Percentiles rank a stretch among this genome's conserved stretches.
These are phyloP conservation scores for Agrochola litura DNA, from an alignment of 2,888 invertebrate genomes.

Conservation along the genomic window DNA sequence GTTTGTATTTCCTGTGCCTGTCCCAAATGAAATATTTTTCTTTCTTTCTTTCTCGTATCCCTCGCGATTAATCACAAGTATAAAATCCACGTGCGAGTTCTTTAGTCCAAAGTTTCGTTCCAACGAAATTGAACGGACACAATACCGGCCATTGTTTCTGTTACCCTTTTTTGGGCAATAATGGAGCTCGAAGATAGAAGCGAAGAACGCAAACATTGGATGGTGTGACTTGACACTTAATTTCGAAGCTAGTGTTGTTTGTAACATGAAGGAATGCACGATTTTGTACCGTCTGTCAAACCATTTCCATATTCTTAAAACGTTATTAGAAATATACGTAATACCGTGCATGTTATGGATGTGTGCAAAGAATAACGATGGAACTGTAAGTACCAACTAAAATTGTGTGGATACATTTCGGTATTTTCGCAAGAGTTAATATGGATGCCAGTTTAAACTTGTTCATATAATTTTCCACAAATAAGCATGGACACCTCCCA, in stretches of 20 bases:
- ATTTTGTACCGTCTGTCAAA: slow-evolving; percentile 33
- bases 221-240: slow-evolving; percentile 77
- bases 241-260: slow-evolving; percentile 69
- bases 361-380: slow-evolving; percentile 25
- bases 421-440: slow-evolving; percentile 8
- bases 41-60: not conserved
- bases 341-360: slow-evolving; percentile 28
- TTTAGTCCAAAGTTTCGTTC: slow-evolving; percentile 71
- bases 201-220: slow-evolving; percentile 71
- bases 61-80: slow-evolving; percentile 31
- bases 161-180: slow-evolving; percentile 75
- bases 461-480: slow-evolving; percentile 22
- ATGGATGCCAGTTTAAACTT: slow-evolving; percentile 19
- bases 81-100: slow-evolving; percentile 58
- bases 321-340: slow-evolving; percentile 36
- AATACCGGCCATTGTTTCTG: slow-evolving; percentile 66
- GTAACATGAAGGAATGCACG: slow-evolving; percentile 57
- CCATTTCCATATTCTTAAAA: slow-evolving; percentile 31
- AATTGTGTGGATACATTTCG: slow-evolving; percentile 9
- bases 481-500: not conserved
- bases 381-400: not conserved
- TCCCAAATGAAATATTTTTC: too few species aligned
- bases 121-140: slow-evolving; percentile 76
- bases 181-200: slow-evolving; percentile 72
- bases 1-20: too few species aligned